Percentiles rank a stretch among this genome's conserved stretches.
These are phyloP conservation scores for Acromyrmex echinatior DNA, from an alignment of 1,140 invertebrate species.

Conservation along the genomic window DNA sequence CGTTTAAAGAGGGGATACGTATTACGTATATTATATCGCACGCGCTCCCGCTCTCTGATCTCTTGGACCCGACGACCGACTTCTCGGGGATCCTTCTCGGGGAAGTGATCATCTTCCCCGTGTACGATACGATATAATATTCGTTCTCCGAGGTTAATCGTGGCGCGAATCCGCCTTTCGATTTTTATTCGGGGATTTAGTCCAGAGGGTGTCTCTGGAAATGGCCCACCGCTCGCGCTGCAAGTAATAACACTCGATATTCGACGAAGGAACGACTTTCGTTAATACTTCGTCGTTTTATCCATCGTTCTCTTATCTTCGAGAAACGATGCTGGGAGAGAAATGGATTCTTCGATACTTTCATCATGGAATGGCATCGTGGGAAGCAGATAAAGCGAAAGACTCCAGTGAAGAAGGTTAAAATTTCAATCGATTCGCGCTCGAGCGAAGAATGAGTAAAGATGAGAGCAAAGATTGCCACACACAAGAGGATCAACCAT, in stretches of 20 bases:
- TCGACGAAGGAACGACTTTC: constrained; percentile 22
- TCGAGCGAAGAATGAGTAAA: constrained; percentile 33
- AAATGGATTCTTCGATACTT: constrained; percentile 21
- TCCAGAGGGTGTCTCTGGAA: constrained; percentile 25
- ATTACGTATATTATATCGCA: neutral
- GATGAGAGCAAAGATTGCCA: constrained; percentile 19
- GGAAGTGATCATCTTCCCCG: neutral
- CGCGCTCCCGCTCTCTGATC: constrained; percentile 9
- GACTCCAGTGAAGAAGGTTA: constrained; percentile 13
- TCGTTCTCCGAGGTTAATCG: neutral
- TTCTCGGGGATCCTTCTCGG: neutral
- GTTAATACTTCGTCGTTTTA: constrained; percentile 34
- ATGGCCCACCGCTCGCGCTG: constrained; percentile 19
- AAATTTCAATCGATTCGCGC: constrained; percentile 19
- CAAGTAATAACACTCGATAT: neutral
- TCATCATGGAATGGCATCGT: constrained; percentile 22
- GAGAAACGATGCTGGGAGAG: neutral
- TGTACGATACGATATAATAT: constrained; percentile 1
- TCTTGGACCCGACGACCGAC: neutral
- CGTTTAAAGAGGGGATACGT: constrained; percentile 87
- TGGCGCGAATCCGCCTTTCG: constrained; percentile 13
- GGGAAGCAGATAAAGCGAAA: constrained; percentile 18
- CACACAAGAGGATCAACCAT: neutral
- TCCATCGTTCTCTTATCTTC: neutral
- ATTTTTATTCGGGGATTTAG: constrained; percentile 5